A percentile compares a stretch with the other conserved stretches of the same genome.
Evolutionary conservation across 2,797 vertebrate species (phyloP).

Genomic region (Nasua narica): DNA sequence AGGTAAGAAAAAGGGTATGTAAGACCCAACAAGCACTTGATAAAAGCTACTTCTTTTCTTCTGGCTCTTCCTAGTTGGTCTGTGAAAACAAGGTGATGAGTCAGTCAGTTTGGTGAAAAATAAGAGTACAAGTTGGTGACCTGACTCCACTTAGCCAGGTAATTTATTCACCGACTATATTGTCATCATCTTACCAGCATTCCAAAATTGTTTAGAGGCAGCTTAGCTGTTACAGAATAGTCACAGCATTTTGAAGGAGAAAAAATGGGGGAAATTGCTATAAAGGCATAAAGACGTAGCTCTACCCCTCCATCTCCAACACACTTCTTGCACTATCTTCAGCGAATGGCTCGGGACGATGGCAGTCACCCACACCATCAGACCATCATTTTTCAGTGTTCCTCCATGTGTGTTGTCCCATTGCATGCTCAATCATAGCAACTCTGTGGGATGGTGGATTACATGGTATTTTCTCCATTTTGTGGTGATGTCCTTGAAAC

Average conservation of each 20-base stretch:
- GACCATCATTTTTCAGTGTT: neutral
- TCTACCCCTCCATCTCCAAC: neutral
- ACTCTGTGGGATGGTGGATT: neutral
- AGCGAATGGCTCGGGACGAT: neutral
- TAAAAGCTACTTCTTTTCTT: neutral
- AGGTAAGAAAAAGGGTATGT: too few relatives aligned
- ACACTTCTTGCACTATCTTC: neutral
- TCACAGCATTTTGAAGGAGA: neutral
- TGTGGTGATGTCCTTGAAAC: slow-evolving; percentile 43
- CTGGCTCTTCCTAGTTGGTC: neutral
- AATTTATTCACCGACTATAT: neutral
- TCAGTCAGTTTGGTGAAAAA: neutral
- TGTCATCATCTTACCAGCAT: neutral
- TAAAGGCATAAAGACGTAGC: neutral
- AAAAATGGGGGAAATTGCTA: neutral
- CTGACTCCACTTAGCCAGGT: neutral
- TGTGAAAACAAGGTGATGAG: neutral
- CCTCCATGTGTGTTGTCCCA: neutral
- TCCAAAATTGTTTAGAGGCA: neutral
- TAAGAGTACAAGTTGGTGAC: neutral
- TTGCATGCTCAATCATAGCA: neutral
- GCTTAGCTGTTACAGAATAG: neutral
- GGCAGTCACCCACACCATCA: fast-evolving
- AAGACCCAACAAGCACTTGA: neutral
- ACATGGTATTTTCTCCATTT: neutral